These are phyloP conservation scores for Octodonta nipae DNA, from an alignment of 2,888 invertebrate species.

Conservation along the genomic window DNA sequence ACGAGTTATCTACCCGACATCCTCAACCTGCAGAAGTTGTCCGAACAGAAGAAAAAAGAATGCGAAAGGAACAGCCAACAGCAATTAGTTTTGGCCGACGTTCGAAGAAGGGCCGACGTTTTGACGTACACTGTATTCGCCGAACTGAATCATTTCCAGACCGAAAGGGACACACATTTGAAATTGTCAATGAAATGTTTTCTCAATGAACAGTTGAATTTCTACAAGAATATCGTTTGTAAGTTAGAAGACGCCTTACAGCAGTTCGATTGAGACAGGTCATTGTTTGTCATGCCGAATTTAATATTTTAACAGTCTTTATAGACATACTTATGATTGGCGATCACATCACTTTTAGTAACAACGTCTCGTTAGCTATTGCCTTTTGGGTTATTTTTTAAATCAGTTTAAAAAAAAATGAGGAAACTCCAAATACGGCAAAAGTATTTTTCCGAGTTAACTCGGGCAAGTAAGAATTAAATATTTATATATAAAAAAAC, in stretches of 20 bases:
- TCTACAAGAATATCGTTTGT: constrained; percentile 74
- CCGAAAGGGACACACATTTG: constrained; percentile 72
- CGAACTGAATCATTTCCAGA: constrained; percentile 87
- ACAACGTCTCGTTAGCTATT: too few species aligned
- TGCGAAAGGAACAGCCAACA: constrained; percentile 71
- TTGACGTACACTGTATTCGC: constrained; percentile 87
- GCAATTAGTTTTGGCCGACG: constrained; percentile 64
- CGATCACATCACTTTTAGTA: too few species aligned
- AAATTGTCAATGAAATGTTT: constrained; percentile 76
- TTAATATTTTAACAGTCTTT: too few species aligned
- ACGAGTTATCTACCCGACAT: constrained; percentile 83
- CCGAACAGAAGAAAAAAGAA: constrained; percentile 78
- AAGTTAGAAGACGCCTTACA: constrained; percentile 54
- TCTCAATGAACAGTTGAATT: constrained; percentile 76
- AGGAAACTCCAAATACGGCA: too few species aligned
- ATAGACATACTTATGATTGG: too few species aligned
- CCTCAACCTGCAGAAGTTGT: constrained; percentile 75
- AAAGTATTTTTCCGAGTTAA: too few species aligned
- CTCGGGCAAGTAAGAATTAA: too few species aligned
- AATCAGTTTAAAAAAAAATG: too few species aligned
- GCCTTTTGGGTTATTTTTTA: too few species aligned
- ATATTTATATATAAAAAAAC: too few species aligned
- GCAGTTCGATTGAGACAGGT: constrained; percentile 20
- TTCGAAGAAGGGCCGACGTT: constrained; percentile 73
- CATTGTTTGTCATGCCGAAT: too few species aligned